Percentiles rank a stretch among this genome's conserved stretches.
Conservation (phyloP, 2,888 invertebrate genomes). For the Gerris lacustris region DNA sequence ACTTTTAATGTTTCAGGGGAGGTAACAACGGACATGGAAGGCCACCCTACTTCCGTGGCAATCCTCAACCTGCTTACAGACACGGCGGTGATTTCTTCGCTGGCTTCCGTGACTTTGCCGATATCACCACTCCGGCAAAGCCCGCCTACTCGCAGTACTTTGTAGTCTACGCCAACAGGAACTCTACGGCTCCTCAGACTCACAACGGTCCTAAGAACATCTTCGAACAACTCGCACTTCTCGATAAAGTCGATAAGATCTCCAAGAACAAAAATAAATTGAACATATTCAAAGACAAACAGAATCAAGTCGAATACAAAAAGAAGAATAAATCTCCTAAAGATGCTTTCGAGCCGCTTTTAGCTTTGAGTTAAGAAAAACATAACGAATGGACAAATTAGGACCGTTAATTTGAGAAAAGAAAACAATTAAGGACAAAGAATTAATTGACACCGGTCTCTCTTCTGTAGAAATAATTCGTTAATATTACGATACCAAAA, state of each 20-base stretch:
- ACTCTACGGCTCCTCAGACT: constrained; percentile 44
- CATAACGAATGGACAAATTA: too few relatives aligned
- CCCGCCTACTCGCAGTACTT: constrained; percentile 71
- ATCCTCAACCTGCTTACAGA: constrained; percentile 40
- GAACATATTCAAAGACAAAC: constrained; percentile 27
- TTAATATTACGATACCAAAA: neutral
- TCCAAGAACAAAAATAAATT: constrained; percentile 32
- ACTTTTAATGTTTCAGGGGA: constrained; percentile 41
- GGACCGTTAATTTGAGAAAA: too few relatives aligned
- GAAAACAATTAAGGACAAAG: too few relatives aligned
- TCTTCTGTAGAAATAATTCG: neutral
- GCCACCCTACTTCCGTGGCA: constrained; percentile 50
- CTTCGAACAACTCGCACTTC: constrained; percentile 60
- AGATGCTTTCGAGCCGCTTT: constrained; percentile 51
- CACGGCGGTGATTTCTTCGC: constrained; percentile 59
- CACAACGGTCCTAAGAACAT: constrained; percentile 60
- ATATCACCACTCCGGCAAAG: constrained; percentile 72
- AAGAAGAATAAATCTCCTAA: constrained; percentile 36
- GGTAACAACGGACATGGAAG: constrained; percentile 61
- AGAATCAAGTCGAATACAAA: constrained; percentile 26
- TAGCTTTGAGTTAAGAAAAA: constrained; percentile 50
- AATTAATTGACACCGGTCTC: too few relatives aligned
- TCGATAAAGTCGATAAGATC: constrained; percentile 44
- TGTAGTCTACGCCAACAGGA: constrained; percentile 69
- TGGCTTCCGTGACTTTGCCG: constrained; percentile 80